These are phyloP conservation scores for Listronotus bonariensis DNA, from an alignment of 1,140 invertebrate genomes.

Conservation along the genomic window DNA sequence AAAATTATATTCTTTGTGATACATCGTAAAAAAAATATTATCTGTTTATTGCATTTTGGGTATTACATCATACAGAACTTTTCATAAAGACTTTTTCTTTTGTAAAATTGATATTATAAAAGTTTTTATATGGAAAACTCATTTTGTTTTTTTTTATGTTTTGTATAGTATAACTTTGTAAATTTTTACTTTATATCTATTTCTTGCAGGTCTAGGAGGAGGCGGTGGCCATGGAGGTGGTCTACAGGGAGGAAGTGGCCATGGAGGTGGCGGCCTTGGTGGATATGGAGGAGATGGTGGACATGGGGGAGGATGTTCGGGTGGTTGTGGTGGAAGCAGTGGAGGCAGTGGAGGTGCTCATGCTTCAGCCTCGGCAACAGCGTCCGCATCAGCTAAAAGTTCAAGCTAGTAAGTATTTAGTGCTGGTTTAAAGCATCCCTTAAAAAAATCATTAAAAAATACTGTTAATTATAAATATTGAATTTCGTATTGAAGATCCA, in stretches of 20 bases:
- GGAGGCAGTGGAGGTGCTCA: conserved; percentile 22
- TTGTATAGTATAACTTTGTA: too few species aligned
- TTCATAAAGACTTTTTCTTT: too few species aligned
- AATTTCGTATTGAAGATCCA: too few species aligned
- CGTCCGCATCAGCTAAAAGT: conserved; percentile 23
- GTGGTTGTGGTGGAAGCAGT: conserved; percentile 16
- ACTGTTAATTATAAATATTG: too few species aligned
- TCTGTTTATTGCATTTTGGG: too few species aligned
- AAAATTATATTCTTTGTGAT: too few species aligned
- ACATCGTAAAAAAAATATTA: too few species aligned
- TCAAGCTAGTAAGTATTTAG: conserved; percentile 33
- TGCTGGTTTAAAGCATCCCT: too few species aligned
- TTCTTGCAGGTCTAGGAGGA: conserved; percentile 1
- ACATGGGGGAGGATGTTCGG: conserved; percentile 9
- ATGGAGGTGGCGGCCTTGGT: background rate
- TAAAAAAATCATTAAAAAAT: too few species aligned
- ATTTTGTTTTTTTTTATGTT: background rate
- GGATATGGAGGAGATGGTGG: conserved; percentile 11
- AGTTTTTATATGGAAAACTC: background rate
- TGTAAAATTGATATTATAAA: too few species aligned
- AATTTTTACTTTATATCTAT: background rate
- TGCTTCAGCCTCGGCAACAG: conserved; percentile 13
- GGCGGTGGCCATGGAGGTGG: background rate
- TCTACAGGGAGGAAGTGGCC: background rate
- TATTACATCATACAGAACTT: too few species aligned